Evolutionary conservation across 2,888 invertebrate genomes (phyloP).

Genomic region (Conomelus anceps): DNA sequence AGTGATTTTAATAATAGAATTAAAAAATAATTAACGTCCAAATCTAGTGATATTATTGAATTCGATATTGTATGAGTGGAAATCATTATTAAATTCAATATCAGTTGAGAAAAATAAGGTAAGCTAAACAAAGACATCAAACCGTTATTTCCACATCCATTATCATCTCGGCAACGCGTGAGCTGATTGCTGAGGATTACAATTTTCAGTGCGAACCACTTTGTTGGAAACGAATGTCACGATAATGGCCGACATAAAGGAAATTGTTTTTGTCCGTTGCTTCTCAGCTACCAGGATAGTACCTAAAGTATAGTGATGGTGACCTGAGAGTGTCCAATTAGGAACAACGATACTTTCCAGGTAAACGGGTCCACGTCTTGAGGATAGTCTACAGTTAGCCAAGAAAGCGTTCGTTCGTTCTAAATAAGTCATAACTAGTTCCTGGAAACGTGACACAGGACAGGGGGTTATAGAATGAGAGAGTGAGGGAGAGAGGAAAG

Average conservation of each 20-base stretch:
- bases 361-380: neutral
- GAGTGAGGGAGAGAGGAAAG: neutral
- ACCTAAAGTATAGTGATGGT: neutral
- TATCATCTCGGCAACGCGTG: neutral
- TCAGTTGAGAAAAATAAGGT: neutral
- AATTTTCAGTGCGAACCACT: neutral
- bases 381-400: neutral
- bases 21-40: too few species aligned
- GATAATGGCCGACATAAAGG: neutral
- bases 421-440: neutral
- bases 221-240: neutral
- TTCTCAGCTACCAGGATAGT: neutral
- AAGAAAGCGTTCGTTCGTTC: too few species aligned
- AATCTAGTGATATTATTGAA: too few species aligned
- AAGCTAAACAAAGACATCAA: neutral
- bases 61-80: too few species aligned
- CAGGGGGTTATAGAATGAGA: too few species aligned
- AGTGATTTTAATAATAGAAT: too few species aligned
- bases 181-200: neutral
- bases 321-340: neutral
- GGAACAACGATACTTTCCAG: neutral
- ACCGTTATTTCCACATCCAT: neutral
- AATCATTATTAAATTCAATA: too few species aligned
- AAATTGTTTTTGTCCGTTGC: neutral
- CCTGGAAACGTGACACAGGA: neutral